Evolutionary conservation across 2,113 vertebrate species (phyloP).

Genomic region (Clarias macrocephalus): DNA sequence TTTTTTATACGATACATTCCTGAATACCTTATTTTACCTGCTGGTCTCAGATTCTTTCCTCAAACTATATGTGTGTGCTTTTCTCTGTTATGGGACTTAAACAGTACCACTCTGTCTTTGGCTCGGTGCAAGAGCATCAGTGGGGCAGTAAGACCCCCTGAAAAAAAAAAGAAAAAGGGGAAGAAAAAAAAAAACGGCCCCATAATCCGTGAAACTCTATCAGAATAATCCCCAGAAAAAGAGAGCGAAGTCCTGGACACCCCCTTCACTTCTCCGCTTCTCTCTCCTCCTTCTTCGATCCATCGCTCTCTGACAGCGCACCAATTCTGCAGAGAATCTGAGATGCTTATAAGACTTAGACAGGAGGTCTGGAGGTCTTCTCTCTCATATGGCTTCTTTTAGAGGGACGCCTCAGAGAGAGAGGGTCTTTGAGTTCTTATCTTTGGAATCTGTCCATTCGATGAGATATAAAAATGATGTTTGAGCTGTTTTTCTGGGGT

Average conservation of each 20-base stretch:
- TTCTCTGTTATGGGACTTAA: conserved; percentile 6
- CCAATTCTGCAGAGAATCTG: conserved; percentile 64
- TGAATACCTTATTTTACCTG: neutral
- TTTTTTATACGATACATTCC: neutral
- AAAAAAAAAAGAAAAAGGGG: conserved; percentile 51
- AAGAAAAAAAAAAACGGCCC: conserved; percentile 55
- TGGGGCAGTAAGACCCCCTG: conserved; percentile 57
- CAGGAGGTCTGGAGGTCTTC: conserved; percentile 25
- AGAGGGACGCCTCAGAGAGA: conserved; percentile 5
- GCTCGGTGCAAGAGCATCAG: conserved; percentile 22
- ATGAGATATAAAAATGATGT: conserved; percentile 52
- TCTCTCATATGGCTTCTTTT: conserved; percentile 11
- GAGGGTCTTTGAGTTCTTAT: conserved; percentile 40
- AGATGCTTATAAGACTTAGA: conserved; percentile 57
- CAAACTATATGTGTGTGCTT: neutral
- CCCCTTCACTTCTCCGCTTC: conserved; percentile 49
- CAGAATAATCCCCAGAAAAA: conserved; percentile 72
- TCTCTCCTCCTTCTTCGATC: conserved; percentile 56
- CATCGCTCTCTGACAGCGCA: conserved; percentile 47
- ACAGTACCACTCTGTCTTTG: conserved; percentile 44
- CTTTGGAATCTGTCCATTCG: conserved; percentile 44
- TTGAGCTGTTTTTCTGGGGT: conserved; percentile 19
- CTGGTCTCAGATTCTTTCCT: neutral
- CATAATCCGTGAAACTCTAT: conserved; percentile 77
- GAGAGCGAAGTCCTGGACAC: conserved; percentile 62